Percentiles rank a stretch among this genome's conserved stretches.
Conservation (phyloP, 2,113 vertebrate species). For the Bombycilla garrulus region DNA sequence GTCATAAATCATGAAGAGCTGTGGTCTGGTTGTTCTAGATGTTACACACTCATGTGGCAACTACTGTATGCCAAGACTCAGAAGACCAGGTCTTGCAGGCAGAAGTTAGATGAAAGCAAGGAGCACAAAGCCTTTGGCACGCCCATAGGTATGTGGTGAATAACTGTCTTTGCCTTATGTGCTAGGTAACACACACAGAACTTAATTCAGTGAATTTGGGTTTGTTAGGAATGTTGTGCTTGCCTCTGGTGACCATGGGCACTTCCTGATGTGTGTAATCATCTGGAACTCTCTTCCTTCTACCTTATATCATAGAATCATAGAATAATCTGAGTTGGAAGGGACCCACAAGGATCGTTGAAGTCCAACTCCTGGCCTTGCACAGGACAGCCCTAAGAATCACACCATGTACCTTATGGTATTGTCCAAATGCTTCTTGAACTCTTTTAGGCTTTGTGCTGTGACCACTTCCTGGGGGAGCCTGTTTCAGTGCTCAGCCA, state of each 20-base stretch:
- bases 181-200: background rate
- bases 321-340: background rate
- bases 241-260: background rate
- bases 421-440: background rate
- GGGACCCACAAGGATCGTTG: accelerated
- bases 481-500: background rate
- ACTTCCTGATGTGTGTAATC: background rate
- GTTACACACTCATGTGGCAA: background rate
- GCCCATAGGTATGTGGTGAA: background rate
- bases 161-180: background rate
- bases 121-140: background rate
- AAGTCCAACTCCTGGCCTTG: background rate
- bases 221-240: background rate
- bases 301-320: background rate
- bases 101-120: background rate
- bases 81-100: background rate
- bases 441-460: background rate
- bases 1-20: background rate
- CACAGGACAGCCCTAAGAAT: background rate
- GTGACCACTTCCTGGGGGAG: background rate
- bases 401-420: background rate
- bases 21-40: background rate
- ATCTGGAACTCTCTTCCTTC: background rate
- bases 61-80: background rate
- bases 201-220: background rate